Evolutionary conservation across 92 coral and sea anemone species (phyloP), one percentile per base, ranked within the genome.

Genomic region (Ricordea florida): DNA sequence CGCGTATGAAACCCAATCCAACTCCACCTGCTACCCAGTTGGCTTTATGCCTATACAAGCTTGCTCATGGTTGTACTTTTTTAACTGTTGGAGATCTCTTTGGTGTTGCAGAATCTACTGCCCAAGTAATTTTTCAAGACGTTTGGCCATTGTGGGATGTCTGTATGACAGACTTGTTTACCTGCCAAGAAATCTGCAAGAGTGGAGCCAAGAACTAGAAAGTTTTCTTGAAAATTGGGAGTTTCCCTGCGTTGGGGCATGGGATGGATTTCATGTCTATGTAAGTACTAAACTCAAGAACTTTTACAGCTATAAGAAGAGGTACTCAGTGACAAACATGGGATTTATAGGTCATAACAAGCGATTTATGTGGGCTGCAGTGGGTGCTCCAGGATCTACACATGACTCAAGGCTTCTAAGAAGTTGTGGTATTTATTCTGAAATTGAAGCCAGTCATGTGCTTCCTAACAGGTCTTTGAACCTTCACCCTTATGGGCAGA

Each of bases 251-350:
- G 79, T 79, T 3, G 85, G 61, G 17, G 85, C 85, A 0, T 79
- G 79, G 79, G 62, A 68, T 29, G 79, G 79, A 17, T 77, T 77
- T 37, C 83, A n/a, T n/a, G n/a, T n/a, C n/a, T n/a, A n/a, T n/a
- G n/a, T n/a, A n/a, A n/a, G n/a, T n/a, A n/a, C n/a, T n/a, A n/a
- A n/a, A n/a, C n/a, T n/a, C n/a, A n/a, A n/a, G n/a, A n/a, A n/a
- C n/a, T n/a, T n/a, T n/a, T 77, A 4, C 44, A 77, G 65, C 25
- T 77, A 43, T 24, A 77, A 77, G 41, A 66, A 77, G 28, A 41
- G 83, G 18, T 77, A 77, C 46, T 77, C 83, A 14, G 83, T 77
- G n/a, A 48, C 83, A 2, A 50, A 66, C 20, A 66, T 77, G 77
- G 77, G 77, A 6, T 62, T 75, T 20, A 62, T 62, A 9, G 76